These are phyloP conservation scores for Megaustenia siamemsis DNA, from an alignment of 2,888 invertebrate genomes.

Conservation along the genomic window DNA sequence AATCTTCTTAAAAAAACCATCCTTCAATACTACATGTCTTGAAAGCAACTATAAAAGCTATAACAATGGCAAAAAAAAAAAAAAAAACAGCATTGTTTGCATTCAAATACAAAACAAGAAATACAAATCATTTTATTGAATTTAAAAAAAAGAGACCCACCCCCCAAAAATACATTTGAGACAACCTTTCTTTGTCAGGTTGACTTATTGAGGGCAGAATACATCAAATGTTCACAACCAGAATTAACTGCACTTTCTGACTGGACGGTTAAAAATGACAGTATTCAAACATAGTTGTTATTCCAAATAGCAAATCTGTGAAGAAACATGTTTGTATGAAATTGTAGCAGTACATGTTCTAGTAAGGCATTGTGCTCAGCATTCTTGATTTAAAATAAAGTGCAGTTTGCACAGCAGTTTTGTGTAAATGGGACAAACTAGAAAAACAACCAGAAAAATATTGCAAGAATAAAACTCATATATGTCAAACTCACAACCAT, in stretches of 20 bases:
- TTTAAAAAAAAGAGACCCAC: background rate
- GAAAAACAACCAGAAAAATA: background rate
- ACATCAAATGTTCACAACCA: background rate
- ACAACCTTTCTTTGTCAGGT: background rate
- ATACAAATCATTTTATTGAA: background rate
- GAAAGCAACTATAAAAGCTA: too few species aligned
- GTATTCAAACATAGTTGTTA: background rate
- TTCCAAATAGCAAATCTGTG: background rate
- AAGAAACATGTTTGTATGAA: background rate
- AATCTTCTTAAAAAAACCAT: too few species aligned
- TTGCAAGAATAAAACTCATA: background rate
- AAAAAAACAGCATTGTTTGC: background rate
- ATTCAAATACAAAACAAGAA: background rate
- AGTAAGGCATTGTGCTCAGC: slow-evolving; percentile 17
- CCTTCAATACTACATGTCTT: too few species aligned
- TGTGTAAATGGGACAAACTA: background rate
- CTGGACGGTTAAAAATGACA: slow-evolving; percentile 15
- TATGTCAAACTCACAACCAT: slow-evolving; percentile 5
- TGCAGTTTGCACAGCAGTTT: slow-evolving; percentile 22
- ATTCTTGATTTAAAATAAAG: background rate
- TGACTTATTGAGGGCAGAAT: background rate
- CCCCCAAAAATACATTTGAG: background rate
- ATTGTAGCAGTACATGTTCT: too few species aligned
- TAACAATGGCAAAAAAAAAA: background rate
- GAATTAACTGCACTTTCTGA: slow-evolving; percentile 22